phyloP scores from a whole-genome alignment of 1,140 invertebrate species.

The Papilio machaon region DNA sequence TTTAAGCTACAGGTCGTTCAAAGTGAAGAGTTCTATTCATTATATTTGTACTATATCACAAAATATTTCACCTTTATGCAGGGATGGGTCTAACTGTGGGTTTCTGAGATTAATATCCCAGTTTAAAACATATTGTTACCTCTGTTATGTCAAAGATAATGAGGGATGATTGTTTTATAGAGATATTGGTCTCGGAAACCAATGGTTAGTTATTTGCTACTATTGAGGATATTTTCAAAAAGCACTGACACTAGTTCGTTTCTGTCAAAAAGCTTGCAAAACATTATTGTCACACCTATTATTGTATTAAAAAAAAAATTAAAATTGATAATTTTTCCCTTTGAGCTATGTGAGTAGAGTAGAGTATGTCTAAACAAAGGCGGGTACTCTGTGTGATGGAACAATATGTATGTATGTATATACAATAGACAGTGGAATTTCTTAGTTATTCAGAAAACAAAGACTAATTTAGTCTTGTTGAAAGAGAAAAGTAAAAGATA shows the following conservation, averaged over 20 bases:
- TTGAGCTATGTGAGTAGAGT: too few species aligned
- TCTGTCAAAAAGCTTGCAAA: not conserved
- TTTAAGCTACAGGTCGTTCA: slow-evolving; percentile 1
- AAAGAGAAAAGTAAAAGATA: not conserved
- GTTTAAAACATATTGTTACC: too few species aligned
- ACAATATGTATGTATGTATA: too few species aligned
- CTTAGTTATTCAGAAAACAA: not conserved
- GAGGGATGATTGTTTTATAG: too few species aligned
- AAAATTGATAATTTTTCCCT: too few species aligned
- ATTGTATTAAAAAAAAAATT: too few species aligned
- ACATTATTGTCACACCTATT: not conserved
- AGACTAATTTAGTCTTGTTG: not conserved
- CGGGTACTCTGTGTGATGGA: too few species aligned
- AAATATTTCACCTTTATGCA: slow-evolving; percentile 59
- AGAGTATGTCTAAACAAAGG: too few species aligned
- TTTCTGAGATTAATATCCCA: too few species aligned
- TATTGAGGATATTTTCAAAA: not conserved
- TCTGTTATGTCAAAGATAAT: too few species aligned
- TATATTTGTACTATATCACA: slow-evolving; percentile 80
- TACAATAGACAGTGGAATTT: too few species aligned
- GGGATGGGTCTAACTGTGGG: slow-evolving; percentile 43
- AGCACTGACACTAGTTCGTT: not conserved
- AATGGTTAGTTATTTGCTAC: slow-evolving; percentile 32
- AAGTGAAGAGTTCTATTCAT: slow-evolving; percentile 51
- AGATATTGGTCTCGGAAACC: too few species aligned